Base-by-base conservation (phyloP, 2,797 vertebrate species). In the Premnoplex brunnescens region DNA sequence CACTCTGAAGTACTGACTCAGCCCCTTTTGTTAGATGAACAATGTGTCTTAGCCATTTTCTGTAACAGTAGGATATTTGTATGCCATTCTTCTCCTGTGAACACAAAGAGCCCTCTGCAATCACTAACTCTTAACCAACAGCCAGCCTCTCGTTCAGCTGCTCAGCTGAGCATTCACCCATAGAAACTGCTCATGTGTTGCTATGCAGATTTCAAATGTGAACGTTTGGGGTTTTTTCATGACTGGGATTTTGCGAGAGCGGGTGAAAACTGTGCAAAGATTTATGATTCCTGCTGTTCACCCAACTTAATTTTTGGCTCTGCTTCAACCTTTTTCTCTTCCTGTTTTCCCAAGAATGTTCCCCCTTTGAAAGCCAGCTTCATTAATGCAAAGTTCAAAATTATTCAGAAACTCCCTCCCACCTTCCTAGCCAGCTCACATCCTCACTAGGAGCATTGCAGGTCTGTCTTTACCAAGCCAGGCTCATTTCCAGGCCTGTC, bases 301-400 rank as follows among this genome's bases (percentile, higher is more conserved):
- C 58, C 43, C 79, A 69, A 51, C 44, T 76, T 89, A 68, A 83
- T 30, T 85, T 91, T 89, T 95, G 92, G 82, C 93, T 80, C 19
- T 26, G 39, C 66, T 91, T 96, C 92, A 88, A 89, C 24, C 34
- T 88, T 62, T 83, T 95, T 68, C 84, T 64, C 81, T 96, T 96
- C 91, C 86, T 96, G 92, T 96, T 96, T 94, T 94, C 68, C 69
- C 68, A 89, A 89, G 85, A 94, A 94, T 1, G 2, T 76, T 95
- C 83, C 36, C 30, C 54, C 62, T 92, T 89, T 89, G 68, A 90
- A 92, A 95, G 46, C 51, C 78, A 77, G 54, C 60, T 85, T 96
- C 19, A 3, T 91, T 93, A 95, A 89, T 56, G 75, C 55, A 75
- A 91, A 93, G 64, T 93, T 82, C 84, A 83, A 80, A 95, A 91